Base-by-base conservation (phyloP, 2,113 vertebrate species). In the Acanthisitta chloris region DNA sequence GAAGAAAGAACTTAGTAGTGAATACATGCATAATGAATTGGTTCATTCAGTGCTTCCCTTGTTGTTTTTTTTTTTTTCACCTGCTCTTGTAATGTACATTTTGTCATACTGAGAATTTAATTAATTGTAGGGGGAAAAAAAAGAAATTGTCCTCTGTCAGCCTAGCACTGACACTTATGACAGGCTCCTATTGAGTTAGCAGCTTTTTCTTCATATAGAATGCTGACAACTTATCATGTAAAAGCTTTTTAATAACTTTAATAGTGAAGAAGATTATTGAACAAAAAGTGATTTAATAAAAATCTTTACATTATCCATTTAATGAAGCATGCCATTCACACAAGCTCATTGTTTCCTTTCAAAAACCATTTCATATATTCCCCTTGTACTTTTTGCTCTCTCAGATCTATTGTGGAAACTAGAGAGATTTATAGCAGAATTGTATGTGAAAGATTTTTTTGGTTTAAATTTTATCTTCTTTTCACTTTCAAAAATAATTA, bases 1-100 rank as follows among this genome's bases (percentile, higher is more conserved):
- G 51, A 89, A 79, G 71, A 58, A 95, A 83, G 74, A 88, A 66
- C 51, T 77, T 51, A 36, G 21, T 93, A 58, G 55, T 36, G 79
- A 92, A 70, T 46, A 77, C 49, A 71, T 94, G 38, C 55, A 79
- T 86, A 89, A 94, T 96, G 38, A 81, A 87, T 84, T 45, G 20
- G 42, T 57, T 78, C 23, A 80, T 81, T 85, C 69, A 85, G 5
- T 79, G 24, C 21, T 86, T 76, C 76, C 55, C 86, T 67, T 42
- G 23, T 49, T 9, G 40, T 42, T 79, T 93, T 90, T 70, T 80
- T 74, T 55, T 72, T 78, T 67, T 71, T 23, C 17, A 86, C 28
- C 45, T 70, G 85, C 38, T 82, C 42, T 77, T 62, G 31, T 45
- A 62, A 61, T 26, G 28, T 86, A 64, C 12, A 26, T 81, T 88